Base-by-base conservation (phyloP, 2,888 invertebrate genomes). In the Blastobasis adustella region DNA sequence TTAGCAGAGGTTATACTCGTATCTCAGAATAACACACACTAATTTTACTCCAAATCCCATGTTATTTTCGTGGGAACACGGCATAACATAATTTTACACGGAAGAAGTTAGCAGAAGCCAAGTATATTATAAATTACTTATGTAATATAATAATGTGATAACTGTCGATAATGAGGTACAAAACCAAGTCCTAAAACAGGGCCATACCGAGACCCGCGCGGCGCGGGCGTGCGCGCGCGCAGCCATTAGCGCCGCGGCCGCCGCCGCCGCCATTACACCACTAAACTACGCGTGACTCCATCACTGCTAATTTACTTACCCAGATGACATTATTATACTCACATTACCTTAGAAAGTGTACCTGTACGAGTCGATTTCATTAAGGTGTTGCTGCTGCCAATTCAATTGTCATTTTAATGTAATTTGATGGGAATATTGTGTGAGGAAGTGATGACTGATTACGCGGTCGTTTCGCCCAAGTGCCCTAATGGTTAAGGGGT, bases 211-310 rank as follows among this genome's bases (percentile, higher is more conserved):
- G n/a, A 5, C 5, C 40, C 40, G 4, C 9, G 38, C 10, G n/a
- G 38, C 38, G 38, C 10, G n/a, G 39, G 38, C 38, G 46, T 10
- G 38, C 5, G 38, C 41, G 41, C 41, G 9, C 9, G 10, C 10
- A 10, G 44, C 44, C 44, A 45, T 45, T 45, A 45, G 49, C 46
- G 46, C 49, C 46, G 49, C 54, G 51, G 53, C 54, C 56, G 45
- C 54, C 47, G 49, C 56, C 46, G 43, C 59, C 56, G 52, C 65
- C 64, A 71, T 76, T 75, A 74, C 63, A 58, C 60, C 54, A 61
- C 62, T 66, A 68, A 78, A 74, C 77, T 66, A 76, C 69, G 75
- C 81, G 77, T 79, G 77, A 79, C 77, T 69, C 61, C 66, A 71
- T 67, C 75, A 69, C 58, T 60, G 65, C 66, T 73, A 71, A 76